Conservation (phyloP, 1,140 invertebrate genomes). For the Panagrolaimus sp. region DNA sequence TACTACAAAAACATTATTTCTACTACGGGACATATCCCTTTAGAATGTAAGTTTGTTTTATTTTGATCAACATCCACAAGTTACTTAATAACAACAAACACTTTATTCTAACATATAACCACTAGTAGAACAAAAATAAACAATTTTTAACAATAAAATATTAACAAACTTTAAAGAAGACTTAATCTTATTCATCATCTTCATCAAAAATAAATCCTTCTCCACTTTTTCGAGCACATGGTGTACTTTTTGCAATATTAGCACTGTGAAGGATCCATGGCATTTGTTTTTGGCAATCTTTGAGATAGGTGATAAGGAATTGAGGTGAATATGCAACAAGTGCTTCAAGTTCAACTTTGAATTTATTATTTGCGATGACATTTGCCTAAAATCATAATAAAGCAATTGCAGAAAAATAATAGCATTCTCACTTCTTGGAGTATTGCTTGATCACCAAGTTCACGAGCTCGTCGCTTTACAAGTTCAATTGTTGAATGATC, state of each 20-base stretch:
- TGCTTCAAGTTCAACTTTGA: conserved; percentile 7
- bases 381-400: background rate
- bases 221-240: background rate
- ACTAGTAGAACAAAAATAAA: too few relatives aligned
- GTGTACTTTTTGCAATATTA: conserved; percentile 9
- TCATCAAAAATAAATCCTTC: too few relatives aligned
- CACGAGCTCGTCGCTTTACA: background rate
- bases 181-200: too few relatives aligned
- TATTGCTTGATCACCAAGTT: background rate
- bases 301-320: background rate
- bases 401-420: background rate
- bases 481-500: background rate
- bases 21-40: too few relatives aligned
- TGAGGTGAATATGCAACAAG: background rate
- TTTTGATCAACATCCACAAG: too few relatives aligned
- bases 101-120: too few relatives aligned
- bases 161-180: too few relatives aligned
- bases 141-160: too few relatives aligned
- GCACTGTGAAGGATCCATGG: background rate
- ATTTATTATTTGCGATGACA: background rate
- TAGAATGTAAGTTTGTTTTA: too few relatives aligned
- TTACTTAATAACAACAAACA: too few relatives aligned
- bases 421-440: background rate
- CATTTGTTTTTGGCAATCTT: background rate
- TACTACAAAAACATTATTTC: too few relatives aligned